Base-by-base conservation (phyloP, 2,113 vertebrate genomes). In the Centropus unirufus region DNA sequence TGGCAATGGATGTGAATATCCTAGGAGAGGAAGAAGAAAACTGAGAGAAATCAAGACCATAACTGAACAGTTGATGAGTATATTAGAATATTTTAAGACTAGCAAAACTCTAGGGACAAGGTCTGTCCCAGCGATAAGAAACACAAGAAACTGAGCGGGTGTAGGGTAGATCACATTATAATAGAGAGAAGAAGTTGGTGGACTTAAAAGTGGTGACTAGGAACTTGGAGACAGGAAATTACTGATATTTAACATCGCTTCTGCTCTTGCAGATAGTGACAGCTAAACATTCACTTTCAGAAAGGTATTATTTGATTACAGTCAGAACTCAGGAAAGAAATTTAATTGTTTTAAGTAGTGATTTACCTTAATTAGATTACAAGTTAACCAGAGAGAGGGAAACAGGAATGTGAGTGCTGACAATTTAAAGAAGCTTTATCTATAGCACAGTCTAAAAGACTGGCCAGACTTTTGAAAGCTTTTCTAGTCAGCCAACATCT, bases 41-140 rank as follows among this genome's bases (percentile, higher is more conserved):
- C 77, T 96, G 74, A 92, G 91, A 94, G 87, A 96, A 97, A 89
- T 92, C 88, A 90, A 79, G 78, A 86, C 64, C 49, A 66, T 79
- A 58, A 69, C 94, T 89, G 95, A 96, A 88, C 91, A 97, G 90
- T 96, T 89, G 93, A 97, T 96, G 74, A 93, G 89, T 76, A 88
- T 95, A 94, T 97, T 95, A 95, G 73, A 92, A 92, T 63, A 11
- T 90, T 66, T 96, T 32, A 92, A 93, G 74, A 70, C 66, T 89
- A 93, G 8, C 30, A 94, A 86, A 92, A 21, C 81, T 95, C 67
- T 54, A 55, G 76, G 49, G 76, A 64, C 67, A 91, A 77, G 96
- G 30, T 64, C 80, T 84, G 77, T 96, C 55, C 55, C 6, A 24
- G 72, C 86, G 84, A 34, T 83, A n/a, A 82, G 49, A 82, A 91